Base-by-base conservation (phyloP, 2,888 invertebrate species). In the Scaptomyza reducta region DNA sequence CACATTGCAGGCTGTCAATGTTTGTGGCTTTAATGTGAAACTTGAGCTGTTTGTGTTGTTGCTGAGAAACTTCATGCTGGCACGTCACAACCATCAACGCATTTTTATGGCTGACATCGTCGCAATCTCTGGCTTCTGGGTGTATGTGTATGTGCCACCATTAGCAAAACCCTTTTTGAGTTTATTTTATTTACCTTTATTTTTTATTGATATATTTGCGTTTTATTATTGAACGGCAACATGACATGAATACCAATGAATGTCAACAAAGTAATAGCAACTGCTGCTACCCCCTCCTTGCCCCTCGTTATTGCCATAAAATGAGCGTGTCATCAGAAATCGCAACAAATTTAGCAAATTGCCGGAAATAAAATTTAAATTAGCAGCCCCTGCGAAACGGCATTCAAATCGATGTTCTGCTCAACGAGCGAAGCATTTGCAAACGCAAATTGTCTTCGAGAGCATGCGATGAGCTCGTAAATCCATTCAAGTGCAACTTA, bases 171-270 rank as follows among this genome's bases (percentile, higher is more conserved):
- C 88, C 75, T 88, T 76, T 76, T 88, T 85, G 69, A 77, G 80
- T 87, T 88, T 84, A 88, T 88, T 85, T 88, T 84, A 88, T 88
- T 85, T 88, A 85, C 84, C 88, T 85, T 85, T 78, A 88, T 80
- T 75, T 85, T 88, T 87, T 85, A 88, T 88, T 87, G 87, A 85
- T 84, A 74, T 76, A 76, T 78, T 80, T 84, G 82, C 81, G 84
- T 85, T 85, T 85, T 85, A 85, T 85, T 85, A 85, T 85, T 88
- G 84, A 85, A 88, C 82, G 74, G 83, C 74, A 59, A 67, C 84
- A 74, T 74, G 88, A 76, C 81, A 84, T 88, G 84, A 85, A 85
- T 85, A 84, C 87, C 84, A 85, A 85, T 85, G 88, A 85, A 76
- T 84, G 88, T 87, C 84, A 84, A 73, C 72, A 65, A 40, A 40